Evolutionary conservation across 2,113 vertebrate genomes (phyloP).

Genomic region (Corvus cornix): DNA sequence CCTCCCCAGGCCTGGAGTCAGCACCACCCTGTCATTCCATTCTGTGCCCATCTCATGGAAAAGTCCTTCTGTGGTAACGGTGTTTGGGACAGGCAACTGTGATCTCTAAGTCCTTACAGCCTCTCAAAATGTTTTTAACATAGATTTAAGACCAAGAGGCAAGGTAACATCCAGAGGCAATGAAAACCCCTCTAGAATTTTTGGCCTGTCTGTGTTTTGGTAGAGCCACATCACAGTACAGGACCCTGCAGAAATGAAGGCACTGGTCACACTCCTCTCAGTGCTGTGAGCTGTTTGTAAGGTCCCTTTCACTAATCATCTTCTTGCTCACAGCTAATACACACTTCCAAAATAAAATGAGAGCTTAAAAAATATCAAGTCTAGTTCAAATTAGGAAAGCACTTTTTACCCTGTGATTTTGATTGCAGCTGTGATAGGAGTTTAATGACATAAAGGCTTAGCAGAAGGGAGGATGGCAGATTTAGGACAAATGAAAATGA

Average conservation of each 20-base stretch:
- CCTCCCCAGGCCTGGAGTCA: not conserved
- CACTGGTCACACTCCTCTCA: not conserved
- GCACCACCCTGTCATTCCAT: not conserved
- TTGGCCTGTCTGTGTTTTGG: rapidly evolving
- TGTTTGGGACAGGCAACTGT: rapidly evolving
- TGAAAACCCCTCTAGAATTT: not conserved
- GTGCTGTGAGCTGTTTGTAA: not conserved
- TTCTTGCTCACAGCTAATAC: not conserved
- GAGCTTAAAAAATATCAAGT: not conserved
- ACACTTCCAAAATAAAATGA: not conserved
- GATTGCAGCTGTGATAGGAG: not conserved
- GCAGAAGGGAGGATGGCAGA: not conserved
- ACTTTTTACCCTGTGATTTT: not conserved
- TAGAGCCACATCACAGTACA: not conserved
- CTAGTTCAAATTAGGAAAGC: not conserved
- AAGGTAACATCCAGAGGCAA: not conserved
- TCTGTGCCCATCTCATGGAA: not conserved
- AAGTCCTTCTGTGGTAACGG: not conserved
- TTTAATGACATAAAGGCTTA: not conserved
- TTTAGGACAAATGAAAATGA: not conserved
- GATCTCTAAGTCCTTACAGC: not conserved
- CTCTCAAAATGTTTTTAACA: not conserved
- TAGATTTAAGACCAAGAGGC: not conserved
- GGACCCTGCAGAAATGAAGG: not conserved
- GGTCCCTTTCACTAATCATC: not conserved